These are phyloP conservation scores for Alectoris magna DNA, from an alignment of 2,797 vertebrate species.

Conservation along the genomic window DNA sequence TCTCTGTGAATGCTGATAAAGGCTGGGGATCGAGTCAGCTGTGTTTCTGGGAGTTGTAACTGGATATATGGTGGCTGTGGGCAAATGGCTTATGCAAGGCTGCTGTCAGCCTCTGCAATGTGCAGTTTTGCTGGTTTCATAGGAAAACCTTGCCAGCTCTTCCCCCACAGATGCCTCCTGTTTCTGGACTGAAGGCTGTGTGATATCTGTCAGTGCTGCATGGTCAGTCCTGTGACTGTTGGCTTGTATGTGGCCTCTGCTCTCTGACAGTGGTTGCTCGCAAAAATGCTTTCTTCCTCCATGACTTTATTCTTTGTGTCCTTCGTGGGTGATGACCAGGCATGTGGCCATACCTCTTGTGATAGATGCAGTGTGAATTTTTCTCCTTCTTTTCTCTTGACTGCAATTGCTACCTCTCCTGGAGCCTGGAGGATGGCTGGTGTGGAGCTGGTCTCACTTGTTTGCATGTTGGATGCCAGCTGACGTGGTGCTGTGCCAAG, in stretches of 20 bases:
- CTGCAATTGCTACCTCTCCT: neutral
- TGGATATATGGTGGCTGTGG: neutral
- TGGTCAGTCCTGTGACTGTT: neutral
- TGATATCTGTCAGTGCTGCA: neutral
- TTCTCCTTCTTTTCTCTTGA: neutral
- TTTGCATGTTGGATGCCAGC: neutral
- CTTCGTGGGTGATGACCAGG: neutral
- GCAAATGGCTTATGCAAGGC: neutral
- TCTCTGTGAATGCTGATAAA: conserved; percentile 16
- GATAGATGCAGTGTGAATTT: neutral
- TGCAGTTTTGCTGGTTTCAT: neutral
- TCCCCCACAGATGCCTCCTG: neutral
- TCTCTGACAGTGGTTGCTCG: neutral
- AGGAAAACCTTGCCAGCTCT: neutral
- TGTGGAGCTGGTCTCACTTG: neutral
- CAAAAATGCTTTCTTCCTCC: neutral
- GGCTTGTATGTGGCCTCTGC: neutral
- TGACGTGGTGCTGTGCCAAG: neutral
- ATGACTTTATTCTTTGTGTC: neutral
- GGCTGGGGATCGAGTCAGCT: neutral
- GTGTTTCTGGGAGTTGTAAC: neutral
- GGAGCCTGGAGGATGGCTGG: neutral
- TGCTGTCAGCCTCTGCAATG: neutral
- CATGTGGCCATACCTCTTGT: neutral
- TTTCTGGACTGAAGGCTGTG: conserved; percentile 8